Conservation (phyloP, 2,888 invertebrate genomes). For the Adelphocoris suturalis region DNA sequence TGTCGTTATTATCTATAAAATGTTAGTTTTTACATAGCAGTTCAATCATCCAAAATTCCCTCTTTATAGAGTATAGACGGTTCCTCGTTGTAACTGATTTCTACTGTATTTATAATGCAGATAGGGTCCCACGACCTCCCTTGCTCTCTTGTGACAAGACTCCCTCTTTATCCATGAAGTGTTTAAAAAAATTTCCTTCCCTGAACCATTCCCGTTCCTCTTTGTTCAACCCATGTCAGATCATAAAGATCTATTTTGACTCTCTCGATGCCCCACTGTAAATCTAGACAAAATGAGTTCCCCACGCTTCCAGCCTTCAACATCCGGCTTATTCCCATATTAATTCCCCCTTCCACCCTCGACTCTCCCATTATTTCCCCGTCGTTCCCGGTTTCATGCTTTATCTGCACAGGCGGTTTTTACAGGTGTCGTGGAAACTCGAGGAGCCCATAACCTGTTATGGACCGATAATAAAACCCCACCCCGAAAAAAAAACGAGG, state of each 20-base stretch:
- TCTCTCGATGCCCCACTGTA: background rate
- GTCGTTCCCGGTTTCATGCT: background rate
- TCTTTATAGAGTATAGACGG: too few relatives aligned
- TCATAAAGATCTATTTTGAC: background rate
- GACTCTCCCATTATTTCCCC: background rate
- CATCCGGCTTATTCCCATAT: background rate
- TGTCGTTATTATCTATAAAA: too few relatives aligned
- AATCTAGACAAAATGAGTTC: background rate
- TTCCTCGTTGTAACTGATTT: too few relatives aligned
- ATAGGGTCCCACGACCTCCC: too few relatives aligned
- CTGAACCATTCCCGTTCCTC: too few relatives aligned
- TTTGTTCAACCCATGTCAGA: background rate
- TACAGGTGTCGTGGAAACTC: background rate
- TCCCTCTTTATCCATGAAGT: too few relatives aligned
- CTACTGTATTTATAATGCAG: too few relatives aligned
- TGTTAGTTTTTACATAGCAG: too few relatives aligned
- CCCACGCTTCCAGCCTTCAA: background rate
- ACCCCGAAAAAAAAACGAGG: background rate
- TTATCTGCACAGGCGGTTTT: background rate
- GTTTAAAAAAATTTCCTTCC: too few relatives aligned
- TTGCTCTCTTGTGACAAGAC: too few relatives aligned
- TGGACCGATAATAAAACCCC: constrained; percentile 39
- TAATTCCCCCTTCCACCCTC: background rate
- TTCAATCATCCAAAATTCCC: too few relatives aligned
- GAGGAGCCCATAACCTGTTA: constrained; percentile 28